Conservation (phyloP, 1,140 invertebrate genomes). For the Heliconius himera region DNA sequence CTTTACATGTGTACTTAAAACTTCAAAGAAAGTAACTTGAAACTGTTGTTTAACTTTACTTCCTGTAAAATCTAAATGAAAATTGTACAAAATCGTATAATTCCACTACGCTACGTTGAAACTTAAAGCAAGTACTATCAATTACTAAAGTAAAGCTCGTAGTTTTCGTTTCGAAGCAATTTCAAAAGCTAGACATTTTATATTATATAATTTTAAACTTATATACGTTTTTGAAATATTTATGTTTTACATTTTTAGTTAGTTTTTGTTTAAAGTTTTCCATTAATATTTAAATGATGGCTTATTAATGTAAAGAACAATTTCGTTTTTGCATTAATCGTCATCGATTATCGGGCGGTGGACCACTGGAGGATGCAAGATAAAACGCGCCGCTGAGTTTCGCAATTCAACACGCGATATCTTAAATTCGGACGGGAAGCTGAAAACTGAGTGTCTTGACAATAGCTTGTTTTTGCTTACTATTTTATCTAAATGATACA, state of each 20-base stretch:
- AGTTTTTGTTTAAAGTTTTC: too few species aligned
- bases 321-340: too few species aligned
- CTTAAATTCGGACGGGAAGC: neutral
- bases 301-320: too few species aligned
- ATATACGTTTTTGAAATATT: too few species aligned
- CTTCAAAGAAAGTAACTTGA: neutral
- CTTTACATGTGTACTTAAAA: too few species aligned
- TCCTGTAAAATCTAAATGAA: neutral
- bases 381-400: neutral
- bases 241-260: too few species aligned
- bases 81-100: neutral
- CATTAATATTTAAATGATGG: too few species aligned
- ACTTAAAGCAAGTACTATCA: slow-evolving; percentile 11
- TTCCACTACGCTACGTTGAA: neutral
- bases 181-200: neutral
- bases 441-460: neutral
- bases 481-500: too few species aligned
- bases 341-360: too few species aligned
- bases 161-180: neutral
- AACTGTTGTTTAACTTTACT: neutral
- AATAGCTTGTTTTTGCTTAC: neutral
- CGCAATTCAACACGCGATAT: neutral
- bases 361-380: too few species aligned
- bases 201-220: too few species aligned
- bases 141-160: neutral